Base-by-base conservation (phyloP, 2,888 invertebrate genomes). In the Eretmocerus hayati region DNA sequence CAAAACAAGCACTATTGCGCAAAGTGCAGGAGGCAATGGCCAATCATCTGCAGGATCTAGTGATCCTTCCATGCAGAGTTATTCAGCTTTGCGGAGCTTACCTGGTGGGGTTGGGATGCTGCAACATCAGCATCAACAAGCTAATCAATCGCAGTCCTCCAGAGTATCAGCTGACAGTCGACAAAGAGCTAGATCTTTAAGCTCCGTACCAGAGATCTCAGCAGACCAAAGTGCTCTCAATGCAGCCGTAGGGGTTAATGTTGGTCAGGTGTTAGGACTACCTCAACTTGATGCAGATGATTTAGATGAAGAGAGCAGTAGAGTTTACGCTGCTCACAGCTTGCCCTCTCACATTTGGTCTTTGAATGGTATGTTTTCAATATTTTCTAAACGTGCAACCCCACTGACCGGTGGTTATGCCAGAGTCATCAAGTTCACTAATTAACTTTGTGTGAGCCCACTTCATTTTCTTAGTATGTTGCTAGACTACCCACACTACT, bases 281-380 rank as follows among this genome's bases (percentile, higher is more conserved):
- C 75, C 81, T 77, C 67, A 84, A 80, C 66, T 81, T 77, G 56
- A 81, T 39, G 59, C 83, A 41, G 85, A 85, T 62, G 85, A 85
- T 60, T 77, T 79, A 42, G 75, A 74, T 49, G 69, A 77, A 51
- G 76, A 75, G 52, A 70, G 71, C 31, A 72, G 73, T 48, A 85
- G 88, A 52, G 77, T 89, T 57, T 90, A 88, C 67, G 85, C 90
- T 53, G 89, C 90, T 62, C 90, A 90, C 73, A 90, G 90, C 62
- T 77, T 90, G 75, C 90, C 90, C 67, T 88, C 90, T 61, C 90
- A 90, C 75, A 89, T 91, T 77, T 90, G 90, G 89, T 89, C 90
- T 61, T 78, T 90, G 64, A 90, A 91, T 73, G 90, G 89, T 89
- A 71, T 83, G 84, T 75, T 11, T 26, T 26, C 26, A 26, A n/a